Conservation (phyloP, 1,140 invertebrate genomes). For the Apolygus lucorum region DNA sequence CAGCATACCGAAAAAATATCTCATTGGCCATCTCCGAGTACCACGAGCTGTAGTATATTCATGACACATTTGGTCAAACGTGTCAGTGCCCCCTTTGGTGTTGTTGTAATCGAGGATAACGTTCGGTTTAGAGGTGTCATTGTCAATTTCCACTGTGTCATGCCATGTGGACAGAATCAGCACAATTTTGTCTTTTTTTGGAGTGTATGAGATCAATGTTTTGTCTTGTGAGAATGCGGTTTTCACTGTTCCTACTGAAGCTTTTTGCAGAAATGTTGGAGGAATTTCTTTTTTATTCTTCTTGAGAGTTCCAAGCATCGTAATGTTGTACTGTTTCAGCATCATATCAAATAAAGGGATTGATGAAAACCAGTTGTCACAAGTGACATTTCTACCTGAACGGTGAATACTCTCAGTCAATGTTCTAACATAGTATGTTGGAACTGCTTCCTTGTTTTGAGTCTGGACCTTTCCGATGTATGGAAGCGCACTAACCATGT, state of each 20-base stretch:
- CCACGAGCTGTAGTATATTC: conserved; percentile 30
- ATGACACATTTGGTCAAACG: conserved; percentile 34
- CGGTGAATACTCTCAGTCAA: not conserved
- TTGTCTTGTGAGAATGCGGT: conserved; percentile 36
- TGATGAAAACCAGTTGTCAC: not conserved
- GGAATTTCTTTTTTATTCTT: conserved; percentile 37
- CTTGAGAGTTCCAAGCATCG: not conserved
- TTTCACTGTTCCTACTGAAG: conserved; percentile 36
- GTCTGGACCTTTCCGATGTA: conserved; percentile 34
- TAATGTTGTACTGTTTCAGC: not conserved
- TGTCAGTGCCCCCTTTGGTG: conserved; percentile 37
- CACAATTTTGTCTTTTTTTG: conserved; percentile 36
- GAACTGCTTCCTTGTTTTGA: not conserved
- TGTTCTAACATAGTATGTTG: not conserved
- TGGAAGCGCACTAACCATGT: conserved; percentile 37
- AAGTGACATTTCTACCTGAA: not conserved
- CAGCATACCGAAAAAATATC: conserved; percentile 34
- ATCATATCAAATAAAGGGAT: not conserved
- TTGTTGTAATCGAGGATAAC: conserved; percentile 35
- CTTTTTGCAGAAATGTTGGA: not conserved
- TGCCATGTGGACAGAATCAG: conserved; percentile 37
- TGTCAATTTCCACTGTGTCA: conserved; percentile 28
- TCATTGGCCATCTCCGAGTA: conserved; percentile 35
- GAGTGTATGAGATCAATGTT: conserved; percentile 38
- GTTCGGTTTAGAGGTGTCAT: conserved; percentile 32